These are phyloP conservation scores for Hemicordylus capensis DNA, from an alignment of 2,113 vertebrate species.

Conservation along the genomic window DNA sequence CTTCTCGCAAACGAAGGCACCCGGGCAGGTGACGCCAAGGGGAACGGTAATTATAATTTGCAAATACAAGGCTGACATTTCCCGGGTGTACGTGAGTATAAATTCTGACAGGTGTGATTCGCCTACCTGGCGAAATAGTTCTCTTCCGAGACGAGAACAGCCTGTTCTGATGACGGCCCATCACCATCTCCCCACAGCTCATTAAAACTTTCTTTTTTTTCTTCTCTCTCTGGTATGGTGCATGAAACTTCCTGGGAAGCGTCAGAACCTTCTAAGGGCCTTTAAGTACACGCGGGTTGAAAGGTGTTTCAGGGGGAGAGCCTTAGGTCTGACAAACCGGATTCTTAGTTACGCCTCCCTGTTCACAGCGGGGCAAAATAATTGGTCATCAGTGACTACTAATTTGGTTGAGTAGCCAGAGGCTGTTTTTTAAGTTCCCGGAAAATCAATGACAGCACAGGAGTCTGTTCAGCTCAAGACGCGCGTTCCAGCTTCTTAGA, in stretches of 20 bases:
- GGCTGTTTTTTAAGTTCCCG: constrained; percentile 82
- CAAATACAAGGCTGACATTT: constrained; percentile 79
- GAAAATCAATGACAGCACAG: constrained; percentile 83
- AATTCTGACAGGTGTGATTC: constrained; percentile 80
- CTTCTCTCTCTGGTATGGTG: constrained; percentile 34
- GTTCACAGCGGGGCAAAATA: constrained; percentile 82
- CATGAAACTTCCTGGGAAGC: constrained; percentile 72
- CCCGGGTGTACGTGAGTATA: constrained; percentile 61
- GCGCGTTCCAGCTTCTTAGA: constrained; percentile 69
- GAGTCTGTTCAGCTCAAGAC: constrained; percentile 75
- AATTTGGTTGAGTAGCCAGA: constrained; percentile 87
- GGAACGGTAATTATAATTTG: constrained; percentile 77
- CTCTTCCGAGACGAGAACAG: neutral
- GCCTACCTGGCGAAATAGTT: constrained; percentile 64
- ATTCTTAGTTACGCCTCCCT: constrained; percentile 76
- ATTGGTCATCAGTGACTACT: constrained; percentile 89
- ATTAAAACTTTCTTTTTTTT: constrained; percentile 79
- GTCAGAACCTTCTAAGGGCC: constrained; percentile 73
- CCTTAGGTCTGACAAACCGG: constrained; percentile 84
- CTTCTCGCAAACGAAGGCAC: constrained; percentile 63
- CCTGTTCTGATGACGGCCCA: constrained; percentile 68
- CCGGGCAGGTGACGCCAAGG: constrained; percentile 53
- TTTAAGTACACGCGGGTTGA: constrained; percentile 75
- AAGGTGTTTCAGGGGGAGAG: constrained; percentile 79
- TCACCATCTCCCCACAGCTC: constrained; percentile 74